Evolutionary conservation across 2,888 invertebrate genomes (phyloP), one percentile per base, ranked within the genome.

Genomic region (Nomada fucata): DNA sequence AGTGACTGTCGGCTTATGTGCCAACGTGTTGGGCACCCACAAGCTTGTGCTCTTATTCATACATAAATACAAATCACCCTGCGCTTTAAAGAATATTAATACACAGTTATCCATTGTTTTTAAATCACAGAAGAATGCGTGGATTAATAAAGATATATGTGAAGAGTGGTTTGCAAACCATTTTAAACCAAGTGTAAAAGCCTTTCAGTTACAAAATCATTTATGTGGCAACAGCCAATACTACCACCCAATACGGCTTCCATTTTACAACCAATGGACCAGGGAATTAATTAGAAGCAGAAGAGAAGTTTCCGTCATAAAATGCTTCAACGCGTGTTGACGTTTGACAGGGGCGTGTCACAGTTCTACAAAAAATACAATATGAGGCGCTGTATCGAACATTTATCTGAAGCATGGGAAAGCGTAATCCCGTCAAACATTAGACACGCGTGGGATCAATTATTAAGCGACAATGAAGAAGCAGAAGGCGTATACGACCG

Each of bases 261-360:
- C 10, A 42, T 90, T 2, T 74, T 91, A 20, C 89, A 91, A 65
- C 90, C 89, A 5, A 91, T 89, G 89, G 84, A 88, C 70, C 90
- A 91, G 67, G 85, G 86, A 1, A 83, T 90, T 15, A 87, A 90
- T 18, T 85, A 81, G 29, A 83, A 83, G 55, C 64, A 85, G 15
- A 90, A 91, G 82, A 82, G 76, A 73, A 57, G 86, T 61, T 60
- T 88, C 20, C 76, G 86, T 10, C 77, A 78, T 23, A 67, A 75
- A 44, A 70, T 90, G 44, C 20, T 84, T 2, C 64, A 81, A 59
- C 72, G 73, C 29, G 85, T 84, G 26, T 75, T 79, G 50, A 47
- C 75, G 53, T 70, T 79, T n/a, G 75, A 83, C 15, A 76, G 73
- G 67, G 70, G 82, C 61, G 64, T 84, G 61, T 42, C 71, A 47